A percentile compares a stretch with the other conserved stretches of the same genome.
Evolutionary conservation across 2,797 vertebrate species (phyloP).

Genomic region (Coranthus polyacanthus): DNA sequence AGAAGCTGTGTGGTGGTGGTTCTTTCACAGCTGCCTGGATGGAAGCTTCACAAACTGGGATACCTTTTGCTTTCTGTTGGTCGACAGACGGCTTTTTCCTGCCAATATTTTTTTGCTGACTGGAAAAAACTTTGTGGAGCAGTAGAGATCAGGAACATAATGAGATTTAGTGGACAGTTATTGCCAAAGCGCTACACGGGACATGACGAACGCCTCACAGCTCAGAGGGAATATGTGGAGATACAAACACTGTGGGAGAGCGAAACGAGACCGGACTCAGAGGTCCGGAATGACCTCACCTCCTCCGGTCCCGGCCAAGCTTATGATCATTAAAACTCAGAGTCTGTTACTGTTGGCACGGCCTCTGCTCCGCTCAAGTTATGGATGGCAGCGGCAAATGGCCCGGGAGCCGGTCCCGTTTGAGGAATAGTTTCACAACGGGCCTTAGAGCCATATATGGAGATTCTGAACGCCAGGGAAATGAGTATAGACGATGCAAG

Average conservation of each 20-base stretch:
- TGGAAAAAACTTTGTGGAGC: background rate
- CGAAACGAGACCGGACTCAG: conserved; percentile 2
- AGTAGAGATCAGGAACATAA: background rate
- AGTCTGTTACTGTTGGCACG: conserved; percentile 64
- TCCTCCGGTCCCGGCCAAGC: conserved; percentile 31
- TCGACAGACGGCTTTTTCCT: too few relatives aligned
- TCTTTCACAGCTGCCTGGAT: too few relatives aligned
- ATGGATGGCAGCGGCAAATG: conserved; percentile 51
- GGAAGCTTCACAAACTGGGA: too few relatives aligned
- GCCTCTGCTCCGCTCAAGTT: conserved; percentile 17
- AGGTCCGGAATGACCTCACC: conserved; percentile 51
- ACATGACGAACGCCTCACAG: too few relatives aligned
- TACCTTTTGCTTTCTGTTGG: too few relatives aligned
- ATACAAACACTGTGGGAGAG: background rate
- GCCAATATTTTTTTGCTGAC: too few relatives aligned
- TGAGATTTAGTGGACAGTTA: conserved; percentile 1
- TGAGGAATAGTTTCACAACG: conserved; percentile 38
- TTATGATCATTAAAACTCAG: conserved; percentile 43
- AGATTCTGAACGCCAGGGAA: conserved; percentile 32
- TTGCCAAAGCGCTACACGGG: background rate
- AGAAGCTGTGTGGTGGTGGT: too few relatives aligned
- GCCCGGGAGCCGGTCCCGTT: conserved; percentile 39
- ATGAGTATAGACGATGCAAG: conserved; percentile 22
- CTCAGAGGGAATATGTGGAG: background rate
- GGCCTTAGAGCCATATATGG: conserved; percentile 47